phyloP scores from a whole-genome alignment of 2,888 invertebrate genomes.

The Dexiosoma caninum region DNA sequence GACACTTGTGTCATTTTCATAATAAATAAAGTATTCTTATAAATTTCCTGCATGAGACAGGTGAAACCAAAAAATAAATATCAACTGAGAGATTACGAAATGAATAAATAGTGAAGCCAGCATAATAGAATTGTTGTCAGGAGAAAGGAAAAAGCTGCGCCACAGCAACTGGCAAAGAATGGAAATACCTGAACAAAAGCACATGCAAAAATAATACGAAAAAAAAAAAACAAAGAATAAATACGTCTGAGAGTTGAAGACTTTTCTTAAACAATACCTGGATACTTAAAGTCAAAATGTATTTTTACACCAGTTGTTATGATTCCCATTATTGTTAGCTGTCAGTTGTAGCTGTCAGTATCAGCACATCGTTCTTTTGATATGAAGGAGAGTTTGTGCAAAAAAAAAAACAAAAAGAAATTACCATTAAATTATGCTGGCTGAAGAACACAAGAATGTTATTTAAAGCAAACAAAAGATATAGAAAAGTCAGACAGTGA shows the following conservation, averaged over 20 bases:
- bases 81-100: constrained; percentile 23
- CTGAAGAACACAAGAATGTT: neutral
- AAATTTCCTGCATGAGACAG: neutral
- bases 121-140: constrained; percentile 14
- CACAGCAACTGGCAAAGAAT: neutral
- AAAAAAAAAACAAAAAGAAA: neutral
- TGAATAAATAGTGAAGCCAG: constrained; percentile 25
- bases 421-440: neutral
- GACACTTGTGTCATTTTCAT: too few relatives aligned
- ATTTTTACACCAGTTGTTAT: constrained; percentile 24
- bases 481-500: too few relatives aligned
- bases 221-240: neutral
- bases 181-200: constrained; percentile 6
- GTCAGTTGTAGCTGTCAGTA: neutral
- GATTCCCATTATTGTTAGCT: constrained; percentile 23
- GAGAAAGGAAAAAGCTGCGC: neutral
- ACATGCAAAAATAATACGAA: neutral
- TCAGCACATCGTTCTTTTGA: neutral
- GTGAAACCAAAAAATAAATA: neutral
- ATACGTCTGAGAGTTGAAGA: neutral
- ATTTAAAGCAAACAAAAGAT: neutral
- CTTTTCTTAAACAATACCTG: neutral
- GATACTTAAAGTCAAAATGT: constrained; percentile 7
- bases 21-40: too few relatives aligned
- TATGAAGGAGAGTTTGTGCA: too few relatives aligned